A percentile compares a stretch with the other conserved stretches of the same genome.
Evolutionary conservation across 2,797 vertebrate species (phyloP).

Genomic region (Lacerta bilineata): DNA sequence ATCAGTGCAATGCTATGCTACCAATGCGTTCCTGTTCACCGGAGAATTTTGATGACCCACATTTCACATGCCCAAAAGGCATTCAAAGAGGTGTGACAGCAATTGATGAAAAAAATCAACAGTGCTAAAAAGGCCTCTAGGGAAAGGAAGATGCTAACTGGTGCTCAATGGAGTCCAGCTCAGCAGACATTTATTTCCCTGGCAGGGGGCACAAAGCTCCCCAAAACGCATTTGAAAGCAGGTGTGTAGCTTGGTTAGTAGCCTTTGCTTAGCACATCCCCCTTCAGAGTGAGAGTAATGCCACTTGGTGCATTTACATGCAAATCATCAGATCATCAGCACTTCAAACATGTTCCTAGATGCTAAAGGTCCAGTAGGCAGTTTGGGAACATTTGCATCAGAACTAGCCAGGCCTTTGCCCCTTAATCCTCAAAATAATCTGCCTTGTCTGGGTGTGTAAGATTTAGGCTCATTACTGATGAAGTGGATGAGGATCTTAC

Average conservation of each 20-base stretch:
- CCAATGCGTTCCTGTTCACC: not conserved
- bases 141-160: not conserved
- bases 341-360: not conserved
- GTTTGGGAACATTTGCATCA: not conserved
- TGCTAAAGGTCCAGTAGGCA: not conserved
- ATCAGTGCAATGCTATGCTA: too few relatives aligned
- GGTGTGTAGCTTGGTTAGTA: conserved; percentile 14
- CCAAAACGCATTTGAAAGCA: not conserved
- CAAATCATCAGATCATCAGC: conserved; percentile 5
- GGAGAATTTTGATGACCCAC: not conserved
- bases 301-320: conserved; percentile 1
- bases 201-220: not conserved
- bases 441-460: too few relatives aligned
- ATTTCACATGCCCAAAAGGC: not conserved
- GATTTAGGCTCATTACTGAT: too few relatives aligned
- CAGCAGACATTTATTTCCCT: not conserved
- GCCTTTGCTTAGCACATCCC: conserved; percentile 24
- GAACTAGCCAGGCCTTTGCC: not conserved
- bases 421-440: not conserved
- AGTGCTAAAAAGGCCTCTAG: not conserved
- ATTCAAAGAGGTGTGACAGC: not conserved
- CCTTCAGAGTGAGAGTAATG: not conserved
- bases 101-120: not conserved
- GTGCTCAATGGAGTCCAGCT: not conserved
- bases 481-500: too few relatives aligned